Evolutionary conservation across 2,113 vertebrate species (phyloP), one percentile per base, ranked within the genome.

Genomic region (Merops nubicus): DNA sequence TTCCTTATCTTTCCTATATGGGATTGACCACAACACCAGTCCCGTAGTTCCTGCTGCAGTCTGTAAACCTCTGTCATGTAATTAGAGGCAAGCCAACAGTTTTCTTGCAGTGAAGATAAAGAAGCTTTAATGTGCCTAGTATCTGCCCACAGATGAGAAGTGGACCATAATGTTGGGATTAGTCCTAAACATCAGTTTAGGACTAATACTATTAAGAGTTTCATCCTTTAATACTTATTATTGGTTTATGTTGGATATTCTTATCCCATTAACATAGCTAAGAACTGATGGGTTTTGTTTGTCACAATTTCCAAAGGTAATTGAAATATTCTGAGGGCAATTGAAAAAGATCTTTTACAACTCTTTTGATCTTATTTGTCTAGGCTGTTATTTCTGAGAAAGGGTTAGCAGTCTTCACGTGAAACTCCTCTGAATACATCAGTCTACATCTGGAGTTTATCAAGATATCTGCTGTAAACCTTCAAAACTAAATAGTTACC

Each of bases 321-420:
- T 31, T 72, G 21, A 72, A 85, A 64, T 68, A 85, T 29, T 57
- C 17, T 43, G 38, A 84, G 48, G 34, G 25, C 48, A 81, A 25
- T 8, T 18, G 36, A 34, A 70, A 65, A 77, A 50, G 19, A 43
- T n/a, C 21, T 72, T 75, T 69, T n/a, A 40, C n/a, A 76, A 9
- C 18, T 33, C 1, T 81, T 88, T 67, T 84, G 12, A 43, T 54
- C 20, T 77, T 40, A 40, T 76, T 63, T 82, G n/a, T 29, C 36
- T 70, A 7, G 21, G 53, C 18, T 65, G 11, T 34, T 69, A 76
- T 59, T 82, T 91, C 54, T 69, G 38, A 54, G 54, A 64, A 54
- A 16, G 8, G 5, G 1, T 65, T 85, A 51, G 13, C 23, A 28
- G 29, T 65, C n/a, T 78, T 84, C 50, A 33, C 0, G 0, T 74